A percentile compares a stretch with the other conserved stretches of the same genome.
Conservation (phyloP, 2,113 vertebrate genomes). For the Cygnus atratus region DNA sequence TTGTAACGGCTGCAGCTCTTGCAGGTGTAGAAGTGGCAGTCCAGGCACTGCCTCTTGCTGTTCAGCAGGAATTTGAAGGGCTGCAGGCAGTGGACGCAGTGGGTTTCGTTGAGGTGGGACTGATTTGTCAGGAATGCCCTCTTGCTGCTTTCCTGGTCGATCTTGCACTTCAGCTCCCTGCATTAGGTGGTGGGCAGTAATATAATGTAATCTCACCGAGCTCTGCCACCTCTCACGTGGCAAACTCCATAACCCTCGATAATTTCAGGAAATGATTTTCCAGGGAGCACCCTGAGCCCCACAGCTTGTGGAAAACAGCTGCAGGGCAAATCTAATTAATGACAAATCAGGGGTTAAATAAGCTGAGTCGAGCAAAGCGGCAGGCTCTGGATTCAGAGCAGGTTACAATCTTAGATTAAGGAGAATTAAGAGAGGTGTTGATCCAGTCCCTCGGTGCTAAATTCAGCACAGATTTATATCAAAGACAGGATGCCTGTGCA, state of each 20-base stretch:
- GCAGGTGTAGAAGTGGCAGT: constrained; percentile 85
- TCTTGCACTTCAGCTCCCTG: constrained; percentile 86
- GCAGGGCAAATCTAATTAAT: constrained; percentile 15
- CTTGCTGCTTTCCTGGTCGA: constrained; percentile 85
- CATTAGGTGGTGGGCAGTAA: neutral
- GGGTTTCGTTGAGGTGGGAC: constrained; percentile 79
- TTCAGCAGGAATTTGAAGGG: constrained; percentile 87
- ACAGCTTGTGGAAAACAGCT: constrained; percentile 23
- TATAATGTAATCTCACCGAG: neutral
- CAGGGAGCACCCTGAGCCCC: neutral
- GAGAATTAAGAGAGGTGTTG: neutral
- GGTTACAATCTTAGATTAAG: neutral
- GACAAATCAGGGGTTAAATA: neutral
- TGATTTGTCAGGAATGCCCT: constrained; percentile 79
- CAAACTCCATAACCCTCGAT: neutral
- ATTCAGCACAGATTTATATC: neutral
- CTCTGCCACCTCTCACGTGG: neutral
- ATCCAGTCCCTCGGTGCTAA: neutral
- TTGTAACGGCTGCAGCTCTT: constrained; percentile 85
- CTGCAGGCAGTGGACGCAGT: constrained; percentile 90
- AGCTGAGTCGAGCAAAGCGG: neutral
- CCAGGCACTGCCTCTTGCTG: constrained; percentile 84
- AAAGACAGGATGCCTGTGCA: neutral
- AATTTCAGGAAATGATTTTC: neutral
- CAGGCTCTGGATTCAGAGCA: neutral